These are phyloP conservation scores for Agapetus fuscipes DNA, from an alignment of 2,888 invertebrate species.

Conservation along the genomic window DNA sequence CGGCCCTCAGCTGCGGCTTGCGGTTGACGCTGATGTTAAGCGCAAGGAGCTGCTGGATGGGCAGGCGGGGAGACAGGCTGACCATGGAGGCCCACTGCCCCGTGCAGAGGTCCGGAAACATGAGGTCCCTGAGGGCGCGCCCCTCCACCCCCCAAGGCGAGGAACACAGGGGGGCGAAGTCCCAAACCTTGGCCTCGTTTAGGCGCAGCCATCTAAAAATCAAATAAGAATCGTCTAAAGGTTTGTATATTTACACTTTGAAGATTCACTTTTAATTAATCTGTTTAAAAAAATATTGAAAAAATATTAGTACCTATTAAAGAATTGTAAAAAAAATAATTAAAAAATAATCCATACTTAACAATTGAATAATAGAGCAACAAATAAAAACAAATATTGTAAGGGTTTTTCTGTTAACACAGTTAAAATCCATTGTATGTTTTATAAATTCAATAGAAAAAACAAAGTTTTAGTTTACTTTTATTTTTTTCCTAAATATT, in stretches of 20 bases:
- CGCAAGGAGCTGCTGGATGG: constrained; percentile 44
- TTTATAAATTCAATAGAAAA: too few species aligned
- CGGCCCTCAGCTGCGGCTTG: constrained; percentile 42
- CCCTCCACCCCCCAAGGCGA: constrained; percentile 66
- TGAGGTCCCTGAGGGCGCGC: constrained; percentile 54
- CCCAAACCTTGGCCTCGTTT: constrained; percentile 59
- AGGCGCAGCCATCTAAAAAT: constrained; percentile 57
- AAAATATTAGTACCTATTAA: too few species aligned
- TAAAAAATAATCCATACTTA: too few species aligned
- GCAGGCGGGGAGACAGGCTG: constrained; percentile 55
- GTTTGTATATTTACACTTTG: too few species aligned
- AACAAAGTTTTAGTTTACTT: too few species aligned
- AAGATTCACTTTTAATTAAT: background rate
- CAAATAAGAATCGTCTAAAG: constrained; percentile 6
- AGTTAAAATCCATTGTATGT: too few species aligned
- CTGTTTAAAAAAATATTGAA: background rate
- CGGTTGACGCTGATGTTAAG: constrained; percentile 42
- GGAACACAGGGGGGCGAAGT: constrained; percentile 58
- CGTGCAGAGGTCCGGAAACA: constrained; percentile 62
- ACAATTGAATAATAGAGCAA: too few species aligned
- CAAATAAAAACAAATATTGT: too few species aligned
- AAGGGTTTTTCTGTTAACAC: too few species aligned
- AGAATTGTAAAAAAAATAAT: too few species aligned
- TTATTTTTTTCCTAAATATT: too few species aligned
- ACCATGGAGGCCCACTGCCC: constrained; percentile 75